Base-by-base conservation (phyloP, 92 coral and sea anemone genomes). In the Epizoanthus scotinus region DNA sequence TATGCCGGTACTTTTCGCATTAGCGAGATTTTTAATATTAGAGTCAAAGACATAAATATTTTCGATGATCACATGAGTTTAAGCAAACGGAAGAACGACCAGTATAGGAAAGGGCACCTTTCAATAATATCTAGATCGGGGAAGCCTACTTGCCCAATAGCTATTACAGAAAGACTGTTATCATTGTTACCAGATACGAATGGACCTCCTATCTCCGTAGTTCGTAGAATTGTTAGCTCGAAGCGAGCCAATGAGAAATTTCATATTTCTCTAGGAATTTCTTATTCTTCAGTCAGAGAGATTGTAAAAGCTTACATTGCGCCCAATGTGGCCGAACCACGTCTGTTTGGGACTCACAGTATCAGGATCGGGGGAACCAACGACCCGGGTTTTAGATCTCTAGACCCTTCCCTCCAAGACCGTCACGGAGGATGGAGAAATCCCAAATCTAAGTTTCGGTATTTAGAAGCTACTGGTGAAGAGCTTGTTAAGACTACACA, bases 121-220 rank as follows among this genome's bases (percentile, higher is more conserved):
- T 70, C 77, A 21, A 70, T 40, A 13, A 70, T 70, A 22, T 61
- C 77, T 21, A 70, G 77, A 60, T 47, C 77, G 9, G 61, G 77
- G 26, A 70, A 70, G 77, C 62, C 25, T 60, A 50, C 60, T 70
- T 49, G 62, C 61, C 77, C 77, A 26, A 15, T 44, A 19, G 13
- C 31, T 36, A 69, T 42, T 44, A 47, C 59, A 21, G 87, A 84
- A 56, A 68, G 44, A 49, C 42, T 78, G 28, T 67, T 69, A 27
- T 84, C 79, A 47, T 52, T 84, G 54, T 49, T 68, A 55, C 84
- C 72, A 18, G 66, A 22, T 77, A 18, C 71, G 84, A 84, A n/a
- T 21, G 56, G 64, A 34, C 49, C 24, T 54, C 44, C 63, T 19
- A 5, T 36, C 58, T 73, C 60, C 17, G 49, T 83, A 49, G 82